phyloP scores from a whole-genome alignment of 30 jellyfish, hydroid and myxozoan species.

The Catostylus mosaicus region DNA sequence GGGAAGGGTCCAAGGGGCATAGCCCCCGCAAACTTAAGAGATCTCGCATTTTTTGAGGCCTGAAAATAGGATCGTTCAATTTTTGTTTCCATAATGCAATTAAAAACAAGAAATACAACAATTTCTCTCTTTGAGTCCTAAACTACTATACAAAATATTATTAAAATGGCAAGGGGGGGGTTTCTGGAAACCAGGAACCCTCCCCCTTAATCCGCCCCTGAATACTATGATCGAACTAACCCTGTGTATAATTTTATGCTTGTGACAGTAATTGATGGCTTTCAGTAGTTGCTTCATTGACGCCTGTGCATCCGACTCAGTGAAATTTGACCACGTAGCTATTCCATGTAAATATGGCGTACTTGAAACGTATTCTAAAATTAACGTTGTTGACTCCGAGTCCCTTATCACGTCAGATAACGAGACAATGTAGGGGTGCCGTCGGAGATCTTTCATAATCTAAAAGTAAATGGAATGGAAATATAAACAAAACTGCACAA shows the following conservation, averaged over 20 bases:
- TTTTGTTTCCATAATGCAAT: no score
- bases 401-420: constrained; percentile 70
- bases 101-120: no score
- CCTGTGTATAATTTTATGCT: constrained; percentile 77
- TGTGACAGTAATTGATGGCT: constrained; percentile 79
- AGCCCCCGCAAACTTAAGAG: no score
- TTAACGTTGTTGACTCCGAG: constrained; percentile 42
- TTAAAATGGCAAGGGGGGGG: no score
- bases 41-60: no score
- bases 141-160: no score
- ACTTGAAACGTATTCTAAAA: constrained; percentile 73
- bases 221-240: constrained; percentile 58
- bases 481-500: neutral
- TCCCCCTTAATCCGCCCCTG: no score
- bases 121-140: no score
- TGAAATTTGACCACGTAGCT: constrained; percentile 73
- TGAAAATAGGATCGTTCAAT: no score
- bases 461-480: neutral
- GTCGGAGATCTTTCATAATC: constrained; percentile 78
- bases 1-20: no score
- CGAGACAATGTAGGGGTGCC: constrained; percentile 75
- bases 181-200: no score
- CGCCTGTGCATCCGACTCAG: constrained; percentile 71
- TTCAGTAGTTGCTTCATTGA: constrained; percentile 71
- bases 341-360: constrained; percentile 66